Evolutionary conservation across 2,888 invertebrate species (phyloP).

Genomic region (Eremobia ochroleuca): DNA sequence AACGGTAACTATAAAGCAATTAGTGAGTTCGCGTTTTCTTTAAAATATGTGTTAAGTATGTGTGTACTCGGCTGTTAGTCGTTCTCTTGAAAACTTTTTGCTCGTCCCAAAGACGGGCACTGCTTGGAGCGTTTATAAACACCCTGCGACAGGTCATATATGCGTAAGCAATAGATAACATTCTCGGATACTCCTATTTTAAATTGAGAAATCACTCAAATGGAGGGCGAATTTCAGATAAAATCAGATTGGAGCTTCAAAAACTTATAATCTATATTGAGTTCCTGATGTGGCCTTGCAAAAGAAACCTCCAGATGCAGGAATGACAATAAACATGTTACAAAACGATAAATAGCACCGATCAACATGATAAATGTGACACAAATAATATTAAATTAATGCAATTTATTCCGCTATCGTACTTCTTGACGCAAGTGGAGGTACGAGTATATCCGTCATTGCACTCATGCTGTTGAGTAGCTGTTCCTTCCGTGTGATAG

Average conservation of each 20-base stretch:
- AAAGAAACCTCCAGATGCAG: slow-evolving; percentile 7
- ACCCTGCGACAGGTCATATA: too few species aligned
- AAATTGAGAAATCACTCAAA: neutral
- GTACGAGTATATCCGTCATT: slow-evolving; percentile 33
- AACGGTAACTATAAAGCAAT: slow-evolving; percentile 17
- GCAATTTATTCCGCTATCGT: slow-evolving; percentile 26
- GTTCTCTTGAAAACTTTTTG: neutral
- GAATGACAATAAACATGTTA: slow-evolving; percentile 9
- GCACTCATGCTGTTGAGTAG: slow-evolving; percentile 11
- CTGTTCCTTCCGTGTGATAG: slow-evolving; percentile 56
- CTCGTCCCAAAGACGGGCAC: neutral
- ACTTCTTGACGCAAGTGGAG: slow-evolving; percentile 25
- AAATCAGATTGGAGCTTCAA: neutral
- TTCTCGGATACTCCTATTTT: neutral
- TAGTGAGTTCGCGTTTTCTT: slow-evolving; percentile 5
- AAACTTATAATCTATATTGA: neutral
- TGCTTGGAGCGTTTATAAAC: neutral
- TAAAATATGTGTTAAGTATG: neutral
- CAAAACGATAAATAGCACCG: neutral
- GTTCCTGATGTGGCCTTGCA: neutral
- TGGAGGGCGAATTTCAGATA: neutral
- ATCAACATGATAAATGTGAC: slow-evolving; percentile 8
- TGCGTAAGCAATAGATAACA: neutral
- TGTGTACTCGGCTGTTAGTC: neutral
- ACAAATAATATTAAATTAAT: slow-evolving; percentile 28